Evolutionary conservation across 2,888 invertebrate genomes (phyloP), one percentile per base, ranked within the genome.

Genomic region (Eristalis intricaria): DNA sequence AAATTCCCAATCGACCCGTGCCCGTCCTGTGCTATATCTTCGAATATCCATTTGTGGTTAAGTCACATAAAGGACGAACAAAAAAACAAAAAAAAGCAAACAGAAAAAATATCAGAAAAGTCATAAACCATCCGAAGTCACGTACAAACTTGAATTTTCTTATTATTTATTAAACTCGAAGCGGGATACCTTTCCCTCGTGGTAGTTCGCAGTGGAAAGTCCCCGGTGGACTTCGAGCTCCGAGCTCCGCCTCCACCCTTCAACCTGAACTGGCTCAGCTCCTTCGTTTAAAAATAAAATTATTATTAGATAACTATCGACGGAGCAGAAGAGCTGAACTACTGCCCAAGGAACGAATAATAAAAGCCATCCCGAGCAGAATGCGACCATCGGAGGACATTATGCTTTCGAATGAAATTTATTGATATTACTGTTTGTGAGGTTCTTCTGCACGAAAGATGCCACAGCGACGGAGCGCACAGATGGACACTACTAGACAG

Each of bases 371-470:
- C 70, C 75, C 63, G 75, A 87, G 60, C 87, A 87, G 79, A 87
- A 84, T 79, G 87, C 79, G 70, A 87, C 87, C 83, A 76, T 87
- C 87, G 79, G 80, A 70, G 87, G 84, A 87, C 87, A 87, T 84
- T 87, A 87, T 87, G 84, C 84, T 87, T 80, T 87, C 87, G 79
- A 87, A 87, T 87, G 80, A 87, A 87, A 87, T 87, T 87, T 87
- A 87, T 87, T 87, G 87, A 87, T 87, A 87, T 87, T 84, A 84
- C 87, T 87, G 84, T 87, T 87, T 79, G 83, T 87, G 87, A 83
- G 87, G 68, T 77, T 74, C 69, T 64, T 65, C 50, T 13, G 26
- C 50, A 69, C 77, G 65, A 69, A 73, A 81, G 80, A 81, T 81
- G 84, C 71, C 71, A 29, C 23, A 80, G 40, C 68, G 64, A 35